Evolutionary conservation across 2,797 vertebrate genomes (phyloP).

Genomic region (Petrocephalus sullivani): DNA sequence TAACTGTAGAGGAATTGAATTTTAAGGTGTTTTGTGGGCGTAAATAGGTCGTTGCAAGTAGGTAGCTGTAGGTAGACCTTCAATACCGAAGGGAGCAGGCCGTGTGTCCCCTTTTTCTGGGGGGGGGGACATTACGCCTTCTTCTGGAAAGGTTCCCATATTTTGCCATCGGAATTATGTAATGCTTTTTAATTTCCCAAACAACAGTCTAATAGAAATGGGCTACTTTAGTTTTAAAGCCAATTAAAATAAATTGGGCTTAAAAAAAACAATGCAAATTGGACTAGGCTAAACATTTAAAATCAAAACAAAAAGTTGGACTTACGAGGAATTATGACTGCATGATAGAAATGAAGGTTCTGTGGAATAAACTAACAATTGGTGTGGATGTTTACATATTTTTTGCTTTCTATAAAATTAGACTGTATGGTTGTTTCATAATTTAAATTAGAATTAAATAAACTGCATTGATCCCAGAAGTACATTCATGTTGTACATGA

Average conservation of each 20-base stretch:
- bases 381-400: background rate
- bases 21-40: background rate
- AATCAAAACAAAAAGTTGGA: background rate
- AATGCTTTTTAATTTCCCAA: constrained; percentile 18
- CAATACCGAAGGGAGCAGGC: background rate
- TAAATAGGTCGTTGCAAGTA: background rate
- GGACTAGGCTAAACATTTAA: background rate
- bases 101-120: constrained; percentile 5
- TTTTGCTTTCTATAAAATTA: too few species aligned
- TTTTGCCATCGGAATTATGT: constrained; percentile 23
- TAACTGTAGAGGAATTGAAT: background rate
- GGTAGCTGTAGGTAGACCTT: background rate
- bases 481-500: too few species aligned
- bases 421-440: too few species aligned
- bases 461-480: too few species aligned
- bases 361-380: background rate
- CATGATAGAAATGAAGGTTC: background rate
- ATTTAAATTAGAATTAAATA: too few species aligned
- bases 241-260: background rate
- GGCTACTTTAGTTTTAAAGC: background rate
- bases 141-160: too few species aligned
- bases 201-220: background rate
- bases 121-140: too few species aligned
- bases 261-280: background rate
- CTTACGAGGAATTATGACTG: background rate